A percentile compares a stretch with the other conserved stretches of the same genome.
phyloP scores from a whole-genome alignment of 2,888 invertebrate genomes.

The Pterostichus madidus region DNA sequence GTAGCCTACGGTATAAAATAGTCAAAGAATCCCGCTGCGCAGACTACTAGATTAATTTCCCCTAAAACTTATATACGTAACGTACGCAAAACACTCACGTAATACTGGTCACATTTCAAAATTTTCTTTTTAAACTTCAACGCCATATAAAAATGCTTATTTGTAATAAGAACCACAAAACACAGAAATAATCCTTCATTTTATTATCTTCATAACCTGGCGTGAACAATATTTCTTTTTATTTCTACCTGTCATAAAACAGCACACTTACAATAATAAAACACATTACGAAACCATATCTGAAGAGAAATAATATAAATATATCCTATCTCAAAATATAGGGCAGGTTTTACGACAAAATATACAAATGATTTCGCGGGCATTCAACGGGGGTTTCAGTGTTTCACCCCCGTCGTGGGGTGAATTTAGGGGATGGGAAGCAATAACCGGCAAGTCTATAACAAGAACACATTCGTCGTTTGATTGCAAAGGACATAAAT shows the following conservation, averaged over 20 bases:
- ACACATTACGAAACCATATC: background rate
- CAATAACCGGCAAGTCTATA: constrained; percentile 60
- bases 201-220: background rate
- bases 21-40: too few relatives aligned
- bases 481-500: constrained; percentile 65
- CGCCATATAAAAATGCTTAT: background rate
- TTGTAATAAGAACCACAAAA: background rate
- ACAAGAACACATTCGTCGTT: constrained; percentile 61
- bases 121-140: too few relatives aligned
- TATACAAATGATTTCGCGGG: constrained; percentile 44
- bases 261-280: constrained; percentile 14
- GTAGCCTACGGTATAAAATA: too few relatives aligned
- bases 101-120: too few relatives aligned
- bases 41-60: too few relatives aligned
- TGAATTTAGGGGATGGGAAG: constrained; percentile 11
- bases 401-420: constrained; percentile 4
- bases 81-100: too few relatives aligned
- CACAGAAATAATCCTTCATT: background rate
- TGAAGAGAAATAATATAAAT: constrained; percentile 1
- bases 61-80: too few relatives aligned
- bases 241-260: background rate
- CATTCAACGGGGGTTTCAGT: background rate
- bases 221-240: background rate
- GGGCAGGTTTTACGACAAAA: constrained; percentile 53
- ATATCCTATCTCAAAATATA: constrained; percentile 36